A percentile compares a stretch with the other conserved stretches of the same genome.
Evolutionary conservation across 2,888 invertebrate species (phyloP).

Genomic region (Cordilura impudica): DNA sequence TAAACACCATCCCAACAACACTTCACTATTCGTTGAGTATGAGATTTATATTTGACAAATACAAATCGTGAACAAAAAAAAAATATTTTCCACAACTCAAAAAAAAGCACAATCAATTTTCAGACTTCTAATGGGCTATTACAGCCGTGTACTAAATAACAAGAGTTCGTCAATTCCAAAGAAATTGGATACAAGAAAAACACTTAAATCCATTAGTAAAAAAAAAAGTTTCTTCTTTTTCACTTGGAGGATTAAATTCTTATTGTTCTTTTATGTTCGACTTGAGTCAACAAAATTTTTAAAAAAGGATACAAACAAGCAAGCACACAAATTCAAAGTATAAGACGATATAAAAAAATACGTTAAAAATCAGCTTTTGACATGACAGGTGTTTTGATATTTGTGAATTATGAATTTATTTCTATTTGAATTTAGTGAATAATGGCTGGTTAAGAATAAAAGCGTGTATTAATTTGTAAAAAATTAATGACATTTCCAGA

Average conservation of each 20-base stretch:
- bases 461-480: background rate
- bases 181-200: background rate
- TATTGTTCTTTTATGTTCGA: background rate
- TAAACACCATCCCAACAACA: too few relatives aligned
- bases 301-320: background rate
- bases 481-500: too few relatives aligned
- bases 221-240: background rate
- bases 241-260: too few relatives aligned
- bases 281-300: background rate
- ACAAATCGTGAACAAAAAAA: background rate
- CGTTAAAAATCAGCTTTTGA: conserved; percentile 26
- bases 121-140: conserved; percentile 36
- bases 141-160: too few relatives aligned
- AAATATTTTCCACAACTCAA: background rate
- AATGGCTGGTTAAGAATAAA: background rate
- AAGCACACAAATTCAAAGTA: background rate
- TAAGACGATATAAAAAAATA: background rate
- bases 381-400: background rate
- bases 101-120: conserved; percentile 24
- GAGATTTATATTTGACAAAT: background rate
- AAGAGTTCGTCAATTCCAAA: conserved; percentile 14
- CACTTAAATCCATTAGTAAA: background rate
- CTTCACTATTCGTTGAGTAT: background rate
- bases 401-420: background rate
- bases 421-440: background rate